Percentiles rank a stretch among this genome's conserved stretches.
These are phyloP conservation scores for Eubucco bourcierii DNA, from an alignment of 2,113 vertebrate species.

Conservation along the genomic window DNA sequence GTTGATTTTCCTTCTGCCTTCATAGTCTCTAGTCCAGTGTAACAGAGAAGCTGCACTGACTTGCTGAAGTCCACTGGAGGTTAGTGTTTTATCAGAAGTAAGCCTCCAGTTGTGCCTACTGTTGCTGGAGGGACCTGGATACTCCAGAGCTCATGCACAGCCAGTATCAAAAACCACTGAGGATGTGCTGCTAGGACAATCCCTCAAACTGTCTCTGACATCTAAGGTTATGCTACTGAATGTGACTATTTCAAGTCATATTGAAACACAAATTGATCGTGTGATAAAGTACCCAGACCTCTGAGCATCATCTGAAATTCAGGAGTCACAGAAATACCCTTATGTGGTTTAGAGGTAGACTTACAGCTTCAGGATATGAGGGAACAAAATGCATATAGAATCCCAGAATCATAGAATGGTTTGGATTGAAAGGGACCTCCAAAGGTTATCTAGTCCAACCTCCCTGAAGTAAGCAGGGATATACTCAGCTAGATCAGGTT, in stretches of 20 bases:
- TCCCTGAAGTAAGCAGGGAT: too few species aligned
- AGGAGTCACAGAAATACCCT: neutral
- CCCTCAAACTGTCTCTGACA: neutral
- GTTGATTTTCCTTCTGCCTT: neutral
- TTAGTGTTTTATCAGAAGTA: neutral
- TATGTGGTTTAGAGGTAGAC: neutral
- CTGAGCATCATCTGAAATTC: neutral
- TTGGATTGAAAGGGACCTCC: too few species aligned
- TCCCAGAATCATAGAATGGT: too few species aligned
- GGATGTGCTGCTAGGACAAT: neutral
- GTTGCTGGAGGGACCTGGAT: neutral
- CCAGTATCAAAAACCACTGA: neutral
- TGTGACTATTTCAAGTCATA: neutral
- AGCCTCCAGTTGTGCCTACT: neutral
- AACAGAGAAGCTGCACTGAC: neutral
- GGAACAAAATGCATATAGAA: too few species aligned
- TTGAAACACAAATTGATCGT: neutral
- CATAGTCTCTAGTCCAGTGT: neutral
- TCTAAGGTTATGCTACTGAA: neutral
- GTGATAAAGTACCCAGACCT: neutral
- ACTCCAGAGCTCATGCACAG: neutral
- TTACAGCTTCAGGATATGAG: neutral
- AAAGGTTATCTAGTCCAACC: too few species aligned
- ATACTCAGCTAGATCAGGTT: too few species aligned
- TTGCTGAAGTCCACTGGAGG: neutral